Base-by-base conservation (phyloP, 1,140 invertebrate species). In the Dendroctonus ponderosae region DNA sequence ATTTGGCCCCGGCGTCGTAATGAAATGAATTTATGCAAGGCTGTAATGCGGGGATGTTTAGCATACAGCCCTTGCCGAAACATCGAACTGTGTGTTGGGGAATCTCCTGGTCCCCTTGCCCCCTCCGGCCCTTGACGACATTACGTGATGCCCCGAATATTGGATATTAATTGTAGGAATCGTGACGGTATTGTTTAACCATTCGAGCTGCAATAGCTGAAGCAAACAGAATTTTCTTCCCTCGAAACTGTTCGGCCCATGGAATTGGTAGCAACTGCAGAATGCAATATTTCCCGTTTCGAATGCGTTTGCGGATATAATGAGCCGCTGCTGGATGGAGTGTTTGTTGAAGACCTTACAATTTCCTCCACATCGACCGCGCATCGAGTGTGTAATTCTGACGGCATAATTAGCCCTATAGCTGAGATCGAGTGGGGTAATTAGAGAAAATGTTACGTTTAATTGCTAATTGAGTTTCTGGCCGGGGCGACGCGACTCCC, bases 1-100 rank as follows among this genome's bases (percentile, higher is more conserved):
- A 82, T 84, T 84, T 84, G 83, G 83, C 81, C 81, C 54, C 48
- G 64, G 48, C 56, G 56, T 80, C 78, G 80, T 84, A 84, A 84
- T 84, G 83, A 84, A 84, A 84, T 84, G 83, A 84, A 84, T 84
- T 84, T 84, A 84, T 84, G 83, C 82, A 84, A 82, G 83, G 81
- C 82, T 81, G 81, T 84, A 83, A 84, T 84, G 81, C 82, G 79
- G 83, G 82, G 82, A 84, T 84, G 83, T 84, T 84, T 83, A 84
- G 81, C 81, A 76, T 76, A 76, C 75, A 78, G 76, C 75, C 76
- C 75, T 77, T 60, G 66, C 59, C 67, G 67, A 68, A 63, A 62
- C 61, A 62, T 62, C 60, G 60, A 62, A 62, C 60, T 51, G 39
- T 52, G 49, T 52, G 59, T 61, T 51, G 59, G 59, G 59, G 59